Evolutionary conservation across 1,140 invertebrate species (phyloP), one percentile per base, ranked within the genome.

Genomic region (Latrodectus geometricus): DNA sequence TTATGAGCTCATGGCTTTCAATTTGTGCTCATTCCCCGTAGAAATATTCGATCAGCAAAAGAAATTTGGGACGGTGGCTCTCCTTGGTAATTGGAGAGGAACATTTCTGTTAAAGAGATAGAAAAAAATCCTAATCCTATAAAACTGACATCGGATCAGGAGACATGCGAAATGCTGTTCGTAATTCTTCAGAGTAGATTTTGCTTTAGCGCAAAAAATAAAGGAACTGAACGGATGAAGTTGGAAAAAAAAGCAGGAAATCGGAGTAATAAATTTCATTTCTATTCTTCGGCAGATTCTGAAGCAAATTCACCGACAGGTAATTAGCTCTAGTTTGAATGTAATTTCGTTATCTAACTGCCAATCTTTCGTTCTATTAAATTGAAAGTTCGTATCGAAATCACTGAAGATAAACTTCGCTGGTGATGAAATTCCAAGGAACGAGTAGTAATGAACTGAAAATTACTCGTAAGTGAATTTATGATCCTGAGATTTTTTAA

Each of bases 271-370:
- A 21, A 21, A 77, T 77, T 77, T 61, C 75, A 56, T 61, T 74
- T 74, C 80, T 56, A 74, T 83, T 83, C 80, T 74, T 74, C 56
- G 61, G 11, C 78, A 50, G 70, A n/a, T n/a, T 20, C 50, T 69
- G 52, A 65, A 52, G 70, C 11, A 74, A 74, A 74, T 74, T 65
- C 48, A n/a, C 35, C 20, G 20, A 49, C 70, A 79, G 70, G 52
- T 81, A 74, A 83, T 83, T 83, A 83, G 80, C 69, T 35, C 35
- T 61, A 8, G 52, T 65, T 21, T 54, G 52, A 35, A 61, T 72
- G 80, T 83, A 83, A 83, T 83, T 83, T 83, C 49, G 80, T 83
- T 83, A 83, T 83, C 80, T 83, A 52, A 83, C 74, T 65, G 20
- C 70, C 70, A 14, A 83, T 83, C 80, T 83, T 50, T 21, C 17